phyloP scores from a whole-genome alignment of 2,797 vertebrate species.

The Mus caroli region DNA sequence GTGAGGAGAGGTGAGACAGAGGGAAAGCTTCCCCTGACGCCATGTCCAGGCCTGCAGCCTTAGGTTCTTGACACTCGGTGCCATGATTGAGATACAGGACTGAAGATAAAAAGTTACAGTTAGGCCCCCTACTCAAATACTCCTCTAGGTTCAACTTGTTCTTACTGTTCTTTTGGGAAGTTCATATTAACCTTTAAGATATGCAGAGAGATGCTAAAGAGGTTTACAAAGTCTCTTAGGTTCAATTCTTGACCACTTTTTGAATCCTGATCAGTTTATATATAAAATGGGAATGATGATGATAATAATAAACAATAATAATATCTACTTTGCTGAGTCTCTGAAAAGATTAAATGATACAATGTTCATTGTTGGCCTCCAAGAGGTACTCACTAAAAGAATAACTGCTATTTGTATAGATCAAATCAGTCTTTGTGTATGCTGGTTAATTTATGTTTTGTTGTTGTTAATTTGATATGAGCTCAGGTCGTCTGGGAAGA shows the following conservation, averaged over 20 bases:
- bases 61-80: background rate
- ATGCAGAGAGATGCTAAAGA: background rate
- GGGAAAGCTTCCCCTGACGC: background rate
- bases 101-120: background rate
- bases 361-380: background rate
- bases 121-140: background rate
- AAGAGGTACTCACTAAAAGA: background rate
- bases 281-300: background rate
- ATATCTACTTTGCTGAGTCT: background rate
- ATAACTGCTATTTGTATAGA: background rate
- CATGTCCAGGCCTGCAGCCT: background rate
- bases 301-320: background rate
- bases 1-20: accelerated
- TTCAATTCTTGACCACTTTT: background rate
- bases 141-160: background rate
- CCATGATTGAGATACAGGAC: background rate
- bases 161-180: background rate
- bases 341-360: background rate
- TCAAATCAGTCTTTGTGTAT: background rate
- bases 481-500: background rate
- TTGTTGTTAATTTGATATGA: background rate
- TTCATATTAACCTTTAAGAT: background rate
- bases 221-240: background rate
- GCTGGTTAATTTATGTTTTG: background rate
- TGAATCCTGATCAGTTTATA: background rate